Base-by-base conservation (phyloP, 2,888 invertebrate species). In the Melanophora roralis region DNA sequence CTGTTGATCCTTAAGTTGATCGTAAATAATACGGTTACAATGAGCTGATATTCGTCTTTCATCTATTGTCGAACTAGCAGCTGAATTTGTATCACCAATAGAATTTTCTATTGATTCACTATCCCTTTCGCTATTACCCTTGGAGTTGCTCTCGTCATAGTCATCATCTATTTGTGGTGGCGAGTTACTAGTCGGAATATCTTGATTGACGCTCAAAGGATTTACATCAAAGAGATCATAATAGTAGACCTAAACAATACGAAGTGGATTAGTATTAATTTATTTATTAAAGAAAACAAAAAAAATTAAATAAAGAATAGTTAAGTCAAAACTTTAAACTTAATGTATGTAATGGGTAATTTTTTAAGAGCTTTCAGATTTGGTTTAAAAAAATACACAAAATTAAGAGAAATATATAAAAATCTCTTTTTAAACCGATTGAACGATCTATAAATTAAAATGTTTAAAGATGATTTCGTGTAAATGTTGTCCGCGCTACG, bases 211-310 rank as follows among this genome's bases (percentile, higher is more conserved):
- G 75, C 86, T 78, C 55, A 86, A 81, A 1, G 86, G 82, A 75
- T 85, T 88, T 0, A 88, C 88, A 80, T 89, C 89, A 59, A 85
- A 90, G 2, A 86, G 81, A 81, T 90, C 89, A 57, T 90, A 89
- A 62, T 91, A 92, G 82, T 91, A 92, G 7, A 88, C 85, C 85
- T 91, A 90, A 19, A 91, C n/a, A 14, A 21, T 21, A 34, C 36
- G 16, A 38, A 40, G 0, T 32, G 27, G 9, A n/a, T n/a, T n/a
- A n/a, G n/a, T 27, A 27, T 27, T 32, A 51, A 51, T 34, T 11
- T 34, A 11, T 16, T 38, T 19, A 19, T n/a, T 19, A 14, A 27
- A 27, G 3, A 5, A 6, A 3, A 27, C 27, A 27, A 27, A 5
- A 3, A 6, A 5, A 5, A 27, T 3, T 3, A 27, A 6, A 6